Evolutionary conservation across 2,888 invertebrate genomes (phyloP).

Genomic region (Polia nebulosa): DNA sequence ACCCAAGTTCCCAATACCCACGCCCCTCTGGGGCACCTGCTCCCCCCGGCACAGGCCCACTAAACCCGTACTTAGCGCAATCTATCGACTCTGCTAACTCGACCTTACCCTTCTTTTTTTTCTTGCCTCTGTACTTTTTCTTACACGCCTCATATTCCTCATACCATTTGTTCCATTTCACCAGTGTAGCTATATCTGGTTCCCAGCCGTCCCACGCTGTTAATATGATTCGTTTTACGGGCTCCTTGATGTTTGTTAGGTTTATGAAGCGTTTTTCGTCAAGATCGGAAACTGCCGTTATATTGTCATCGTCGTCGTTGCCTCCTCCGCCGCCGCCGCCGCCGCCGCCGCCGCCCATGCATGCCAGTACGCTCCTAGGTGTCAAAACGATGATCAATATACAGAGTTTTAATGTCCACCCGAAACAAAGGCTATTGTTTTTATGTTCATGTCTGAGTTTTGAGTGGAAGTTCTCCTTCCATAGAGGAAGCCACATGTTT

Average conservation of each 20-base stretch:
- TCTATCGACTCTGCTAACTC: neutral
- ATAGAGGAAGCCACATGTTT: neutral
- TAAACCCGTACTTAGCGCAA: neutral
- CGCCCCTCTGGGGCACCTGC: neutral
- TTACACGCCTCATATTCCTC: neutral
- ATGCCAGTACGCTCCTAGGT: constrained; percentile 7
- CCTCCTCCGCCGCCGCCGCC: neutral
- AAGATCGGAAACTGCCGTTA: rapidly evolving
- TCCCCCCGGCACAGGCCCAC: too few relatives aligned
- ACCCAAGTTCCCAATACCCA: neutral
- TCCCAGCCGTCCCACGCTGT: constrained; percentile 19
- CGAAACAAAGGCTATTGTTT: neutral
- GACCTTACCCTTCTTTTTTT: neutral
- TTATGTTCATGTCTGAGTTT: neutral
- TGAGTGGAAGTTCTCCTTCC: neutral
- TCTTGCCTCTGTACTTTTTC: neutral
- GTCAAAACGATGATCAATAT: neutral
- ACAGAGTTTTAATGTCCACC: neutral
- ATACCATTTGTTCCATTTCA: constrained; percentile 3
- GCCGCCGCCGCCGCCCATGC: neutral
- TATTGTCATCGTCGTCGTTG: neutral
- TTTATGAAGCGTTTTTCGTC: neutral
- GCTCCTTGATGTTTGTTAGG: neutral
- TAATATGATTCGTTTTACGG: neutral
- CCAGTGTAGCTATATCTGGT: rapidly evolving